phyloP scores from a whole-genome alignment of 2,113 vertebrate genomes.

The Pogona vitticeps region DNA sequence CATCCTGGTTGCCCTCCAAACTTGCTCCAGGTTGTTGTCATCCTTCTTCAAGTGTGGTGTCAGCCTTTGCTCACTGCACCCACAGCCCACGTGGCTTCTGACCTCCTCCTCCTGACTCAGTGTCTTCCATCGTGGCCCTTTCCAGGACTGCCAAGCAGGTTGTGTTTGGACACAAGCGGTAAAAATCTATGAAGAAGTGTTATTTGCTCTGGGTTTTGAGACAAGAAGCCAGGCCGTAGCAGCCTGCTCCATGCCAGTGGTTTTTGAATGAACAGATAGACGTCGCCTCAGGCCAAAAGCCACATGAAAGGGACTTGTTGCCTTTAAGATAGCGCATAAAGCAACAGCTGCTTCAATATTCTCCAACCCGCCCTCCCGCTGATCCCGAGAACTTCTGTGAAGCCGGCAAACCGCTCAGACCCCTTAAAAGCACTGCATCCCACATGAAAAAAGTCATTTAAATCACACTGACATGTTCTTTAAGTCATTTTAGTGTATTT shows the following conservation, averaged over 20 bases:
- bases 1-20: too few species aligned
- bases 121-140: too few species aligned
- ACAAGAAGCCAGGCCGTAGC: neutral
- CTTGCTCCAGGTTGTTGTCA: too few species aligned
- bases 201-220: neutral
- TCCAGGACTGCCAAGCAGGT: neutral
- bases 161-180: neutral
- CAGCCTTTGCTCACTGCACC: too few species aligned
- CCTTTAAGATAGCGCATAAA: neutral
- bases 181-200: neutral
- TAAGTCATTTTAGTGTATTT: slow-evolving; percentile 1
- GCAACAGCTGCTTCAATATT: slow-evolving; percentile 47
- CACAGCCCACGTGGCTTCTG: neutral
- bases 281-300: neutral
- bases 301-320: slow-evolving; percentile 20
- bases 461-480: slow-evolving; percentile 13
- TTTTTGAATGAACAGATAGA: neutral
- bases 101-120: too few species aligned
- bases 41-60: too few species aligned
- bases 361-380: neutral
- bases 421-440: neutral
- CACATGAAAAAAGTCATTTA: slow-evolving; percentile 14
- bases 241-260: neutral
- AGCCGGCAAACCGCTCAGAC: neutral
- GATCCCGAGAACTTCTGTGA: neutral